Evolutionary conservation across 2,888 invertebrate genomes (phyloP).

Genomic region (Eucera pruinosa): DNA sequence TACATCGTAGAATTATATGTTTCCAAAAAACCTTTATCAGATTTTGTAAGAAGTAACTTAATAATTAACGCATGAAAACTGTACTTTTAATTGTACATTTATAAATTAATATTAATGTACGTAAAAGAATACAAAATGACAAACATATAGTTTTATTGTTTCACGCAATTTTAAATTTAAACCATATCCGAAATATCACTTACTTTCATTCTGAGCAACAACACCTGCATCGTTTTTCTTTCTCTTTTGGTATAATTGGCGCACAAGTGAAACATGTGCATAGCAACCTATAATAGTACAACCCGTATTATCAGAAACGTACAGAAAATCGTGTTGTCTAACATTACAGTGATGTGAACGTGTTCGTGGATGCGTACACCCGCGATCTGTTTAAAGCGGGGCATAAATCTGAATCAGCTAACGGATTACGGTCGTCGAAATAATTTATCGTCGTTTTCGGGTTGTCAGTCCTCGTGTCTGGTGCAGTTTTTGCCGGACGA

Average conservation of each 20-base stretch:
- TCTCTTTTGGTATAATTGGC: conserved; percentile 14
- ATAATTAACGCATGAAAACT: too few species aligned
- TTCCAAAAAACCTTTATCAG: too few species aligned
- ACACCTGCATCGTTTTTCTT: neutral
- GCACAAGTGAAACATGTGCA: conserved; percentile 35
- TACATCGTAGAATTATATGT: too few species aligned
- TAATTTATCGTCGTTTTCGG: conserved; percentile 37
- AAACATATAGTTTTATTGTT: neutral
- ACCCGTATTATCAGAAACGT: conserved; percentile 4
- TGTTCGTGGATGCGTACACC: conserved; percentile 11
- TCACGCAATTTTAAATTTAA: too few species aligned
- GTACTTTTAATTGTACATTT: too few species aligned
- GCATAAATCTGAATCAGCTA: conserved; percentile 49
- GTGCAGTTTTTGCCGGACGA: conserved; percentile 25
- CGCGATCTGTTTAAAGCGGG: conserved; percentile 44
- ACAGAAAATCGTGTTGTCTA: conserved; percentile 20
- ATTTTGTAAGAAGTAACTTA: too few species aligned
- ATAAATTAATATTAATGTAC: too few species aligned
- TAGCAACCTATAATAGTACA: too few species aligned
- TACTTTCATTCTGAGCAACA: neutral
- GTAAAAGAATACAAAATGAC: too few species aligned
- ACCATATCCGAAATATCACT: neutral
- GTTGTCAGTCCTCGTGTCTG: conserved; percentile 6
- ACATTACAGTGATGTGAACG: neutral
- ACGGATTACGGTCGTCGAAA: conserved; percentile 38